These are phyloP conservation scores for Philopedon plagiatum DNA, from an alignment of 2,888 invertebrate species.

Conservation along the genomic window DNA sequence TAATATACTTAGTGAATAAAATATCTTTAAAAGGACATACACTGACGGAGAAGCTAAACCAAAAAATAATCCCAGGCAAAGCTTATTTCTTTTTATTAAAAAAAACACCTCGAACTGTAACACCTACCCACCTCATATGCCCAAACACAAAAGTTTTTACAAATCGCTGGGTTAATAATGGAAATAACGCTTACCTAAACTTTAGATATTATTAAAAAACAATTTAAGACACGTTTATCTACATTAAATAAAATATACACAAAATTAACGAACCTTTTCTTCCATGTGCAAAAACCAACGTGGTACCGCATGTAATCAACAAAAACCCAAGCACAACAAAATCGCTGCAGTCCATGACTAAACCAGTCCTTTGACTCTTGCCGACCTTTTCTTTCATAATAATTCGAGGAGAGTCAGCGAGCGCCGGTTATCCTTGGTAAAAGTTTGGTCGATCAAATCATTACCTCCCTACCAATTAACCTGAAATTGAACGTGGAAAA, in stretches of 20 bases:
- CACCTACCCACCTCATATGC: no score
- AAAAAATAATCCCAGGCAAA: no score
- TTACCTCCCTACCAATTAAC: constrained; percentile 14
- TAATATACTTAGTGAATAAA: no score
- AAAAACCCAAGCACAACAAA: constrained; percentile 38
- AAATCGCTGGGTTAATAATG: no score
- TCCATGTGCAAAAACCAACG: constrained; percentile 35
- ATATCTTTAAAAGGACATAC: no score
- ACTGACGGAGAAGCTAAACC: no score
- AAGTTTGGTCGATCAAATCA: constrained; percentile 26
- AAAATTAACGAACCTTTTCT: constrained; percentile 39
- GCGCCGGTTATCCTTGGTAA: constrained; percentile 39
- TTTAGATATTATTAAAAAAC: no score
- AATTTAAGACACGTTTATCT: no score
- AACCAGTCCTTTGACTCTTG: constrained; percentile 25
- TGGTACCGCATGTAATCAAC: constrained; percentile 25
- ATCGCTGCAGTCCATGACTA: constrained; percentile 47
- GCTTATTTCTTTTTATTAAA: no score
- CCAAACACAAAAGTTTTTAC: no score
- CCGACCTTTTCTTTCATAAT: constrained; percentile 40
- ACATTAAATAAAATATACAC: constrained; percentile 7
- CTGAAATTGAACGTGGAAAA: constrained; percentile 10
- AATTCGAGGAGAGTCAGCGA: neutral
- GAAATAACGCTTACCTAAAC: no score
- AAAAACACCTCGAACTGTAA: no score